phyloP scores from a whole-genome alignment of 2,797 vertebrate genomes.

The Lagodon rhomboides region DNA sequence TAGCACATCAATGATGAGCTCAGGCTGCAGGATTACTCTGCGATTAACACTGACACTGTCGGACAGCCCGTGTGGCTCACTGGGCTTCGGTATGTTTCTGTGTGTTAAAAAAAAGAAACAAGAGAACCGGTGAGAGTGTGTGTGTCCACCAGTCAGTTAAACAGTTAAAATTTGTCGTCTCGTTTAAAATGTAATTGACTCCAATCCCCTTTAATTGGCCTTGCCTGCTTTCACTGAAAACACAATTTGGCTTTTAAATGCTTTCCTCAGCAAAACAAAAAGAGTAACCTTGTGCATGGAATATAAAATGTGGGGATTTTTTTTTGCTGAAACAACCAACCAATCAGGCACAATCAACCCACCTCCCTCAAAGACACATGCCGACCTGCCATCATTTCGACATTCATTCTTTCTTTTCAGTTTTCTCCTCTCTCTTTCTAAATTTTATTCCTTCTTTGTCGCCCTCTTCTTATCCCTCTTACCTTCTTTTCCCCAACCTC shows the following conservation, averaged over 20 bases:
- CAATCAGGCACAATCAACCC: neutral
- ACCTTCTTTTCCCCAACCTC: neutral
- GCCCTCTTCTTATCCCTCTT: neutral
- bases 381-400: neutral
- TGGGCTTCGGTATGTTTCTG: neutral
- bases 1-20: slow-evolving; percentile 39
- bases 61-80: slow-evolving; percentile 4
- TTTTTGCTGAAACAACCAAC: neutral
- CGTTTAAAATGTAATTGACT: slow-evolving; percentile 9
- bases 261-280: slow-evolving; percentile 1
- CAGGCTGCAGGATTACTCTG: slow-evolving; percentile 37
- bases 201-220: neutral
- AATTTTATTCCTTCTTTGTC: neutral
- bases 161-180: slow-evolving; percentile 5
- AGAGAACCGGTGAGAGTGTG: slow-evolving; percentile 1
- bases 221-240: slow-evolving; percentile 3
- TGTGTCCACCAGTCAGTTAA: too few species aligned
- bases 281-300: neutral
- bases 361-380: neutral
- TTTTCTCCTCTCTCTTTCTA: neutral
- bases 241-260: neutral
- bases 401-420: neutral
- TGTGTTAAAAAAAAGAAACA: slow-evolving; percentile 9
- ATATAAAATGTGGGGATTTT: neutral
- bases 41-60: slow-evolving; percentile 40